Conservation (phyloP, 2,888 invertebrate genomes). For the Luperina nickerlii region DNA sequence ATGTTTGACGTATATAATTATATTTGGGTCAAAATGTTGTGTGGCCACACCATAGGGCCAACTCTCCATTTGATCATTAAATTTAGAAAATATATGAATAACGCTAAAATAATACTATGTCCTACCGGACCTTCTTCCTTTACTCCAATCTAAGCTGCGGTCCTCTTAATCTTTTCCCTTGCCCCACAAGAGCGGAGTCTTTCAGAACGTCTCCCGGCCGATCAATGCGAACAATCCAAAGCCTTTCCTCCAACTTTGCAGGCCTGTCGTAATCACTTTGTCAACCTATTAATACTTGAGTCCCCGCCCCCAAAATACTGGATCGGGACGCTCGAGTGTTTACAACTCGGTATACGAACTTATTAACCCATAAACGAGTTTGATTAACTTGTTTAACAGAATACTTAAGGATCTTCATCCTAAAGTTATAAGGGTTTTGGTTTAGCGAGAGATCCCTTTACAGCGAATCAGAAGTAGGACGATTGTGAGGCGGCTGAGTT, state of each 20-base stretch:
- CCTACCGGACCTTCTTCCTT: too few species aligned
- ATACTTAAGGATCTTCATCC: conserved; percentile 33
- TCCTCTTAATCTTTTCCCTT: conserved; percentile 15
- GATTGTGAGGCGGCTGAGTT: not conserved
- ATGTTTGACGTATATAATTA: too few species aligned
- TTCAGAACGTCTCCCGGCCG: conserved; percentile 12
- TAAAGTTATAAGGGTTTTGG: conserved; percentile 43
- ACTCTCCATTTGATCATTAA: not conserved
- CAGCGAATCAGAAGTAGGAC: not conserved
- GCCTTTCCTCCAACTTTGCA: conserved; percentile 42
- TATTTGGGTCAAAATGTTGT: not conserved
- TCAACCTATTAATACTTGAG: conserved; percentile 64
- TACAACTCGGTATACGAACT: conserved; percentile 51
- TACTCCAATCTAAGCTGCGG: not conserved
- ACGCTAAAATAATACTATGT: not conserved
- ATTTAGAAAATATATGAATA: not conserved
- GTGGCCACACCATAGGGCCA: too few species aligned
- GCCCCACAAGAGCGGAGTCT: conserved; percentile 7
- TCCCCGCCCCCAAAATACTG: conserved; percentile 34
- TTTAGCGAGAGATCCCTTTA: conserved; percentile 14
- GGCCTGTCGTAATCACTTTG: conserved; percentile 59
- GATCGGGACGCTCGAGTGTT: conserved; percentile 38
- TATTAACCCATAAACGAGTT: conserved; percentile 57
- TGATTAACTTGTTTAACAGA: conserved; percentile 59
- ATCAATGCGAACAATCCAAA: conserved; percentile 65